Conservation (phyloP, 1,140 invertebrate genomes). For the Octopus bimaculoides region DNA sequence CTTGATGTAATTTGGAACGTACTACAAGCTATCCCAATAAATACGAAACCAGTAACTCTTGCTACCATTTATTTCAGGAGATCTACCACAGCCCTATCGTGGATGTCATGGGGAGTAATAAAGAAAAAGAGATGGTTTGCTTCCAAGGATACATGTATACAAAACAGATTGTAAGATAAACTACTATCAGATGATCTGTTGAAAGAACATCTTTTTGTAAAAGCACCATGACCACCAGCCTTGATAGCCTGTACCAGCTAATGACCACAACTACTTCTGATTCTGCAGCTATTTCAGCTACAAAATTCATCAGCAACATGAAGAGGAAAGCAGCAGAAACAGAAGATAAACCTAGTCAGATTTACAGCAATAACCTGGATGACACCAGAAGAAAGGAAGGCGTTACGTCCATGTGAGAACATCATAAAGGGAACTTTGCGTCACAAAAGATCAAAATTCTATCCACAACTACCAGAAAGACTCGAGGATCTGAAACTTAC, state of each 20-base stretch:
- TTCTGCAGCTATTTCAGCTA: background rate
- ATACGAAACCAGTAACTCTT: too few species aligned
- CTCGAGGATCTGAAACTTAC: background rate
- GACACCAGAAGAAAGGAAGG: background rate
- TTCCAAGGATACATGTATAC: too few species aligned
- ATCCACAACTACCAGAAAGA: conserved; percentile 1
- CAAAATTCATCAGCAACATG: background rate
- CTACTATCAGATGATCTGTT: background rate
- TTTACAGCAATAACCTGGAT: background rate
- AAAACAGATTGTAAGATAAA: too few species aligned
- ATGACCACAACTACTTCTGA: background rate
- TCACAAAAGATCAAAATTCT: background rate
- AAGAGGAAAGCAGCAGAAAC: background rate
- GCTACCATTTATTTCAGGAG: too few species aligned
- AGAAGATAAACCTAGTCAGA: background rate
- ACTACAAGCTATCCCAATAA: too few species aligned
- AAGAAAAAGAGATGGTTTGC: too few species aligned
- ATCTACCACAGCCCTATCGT: too few species aligned
- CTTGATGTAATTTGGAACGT: too few species aligned
- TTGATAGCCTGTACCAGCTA: background rate
- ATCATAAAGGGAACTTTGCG: background rate
- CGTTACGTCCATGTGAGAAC: background rate
- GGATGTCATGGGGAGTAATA: too few species aligned
- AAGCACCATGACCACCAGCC: background rate
- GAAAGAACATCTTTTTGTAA: background rate